Percentiles rank a stretch among this genome's conserved stretches.
phyloP scores from a whole-genome alignment of 1,140 invertebrate species.

The Drosophila lini region DNA sequence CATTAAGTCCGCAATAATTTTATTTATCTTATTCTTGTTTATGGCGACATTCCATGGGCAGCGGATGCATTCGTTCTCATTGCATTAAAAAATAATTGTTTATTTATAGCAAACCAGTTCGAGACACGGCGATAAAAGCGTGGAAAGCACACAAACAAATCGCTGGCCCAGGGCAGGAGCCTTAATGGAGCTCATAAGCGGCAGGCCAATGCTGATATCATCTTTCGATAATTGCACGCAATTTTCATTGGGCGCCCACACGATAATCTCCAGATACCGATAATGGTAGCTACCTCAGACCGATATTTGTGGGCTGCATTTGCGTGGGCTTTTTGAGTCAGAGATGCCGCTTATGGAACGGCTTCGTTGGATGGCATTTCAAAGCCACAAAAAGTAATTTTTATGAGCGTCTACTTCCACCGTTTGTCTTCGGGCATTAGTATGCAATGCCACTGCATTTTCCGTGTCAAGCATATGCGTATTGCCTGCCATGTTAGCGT shows the following conservation, averaged over 20 bases:
- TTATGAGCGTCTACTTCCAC: slow-evolving; percentile 63
- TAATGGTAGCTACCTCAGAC: slow-evolving; percentile 25
- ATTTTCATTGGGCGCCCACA: slow-evolving; percentile 71
- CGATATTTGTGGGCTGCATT: slow-evolving; percentile 36
- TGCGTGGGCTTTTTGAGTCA: slow-evolving; percentile 32
- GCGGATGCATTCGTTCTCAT: slow-evolving; percentile 31
- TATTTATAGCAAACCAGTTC: slow-evolving; percentile 72
- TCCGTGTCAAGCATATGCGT: slow-evolving; percentile 79
- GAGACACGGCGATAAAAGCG: slow-evolving; percentile 32
- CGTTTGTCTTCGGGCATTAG: slow-evolving; percentile 54
- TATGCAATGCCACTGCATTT: slow-evolving; percentile 67
- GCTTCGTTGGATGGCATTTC: slow-evolving; percentile 33
- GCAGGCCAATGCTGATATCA: slow-evolving; percentile 63
- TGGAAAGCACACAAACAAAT: slow-evolving; percentile 34
- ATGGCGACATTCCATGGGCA: slow-evolving; percentile 27
- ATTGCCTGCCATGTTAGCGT: slow-evolving; percentile 28
- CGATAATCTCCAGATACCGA: slow-evolving; percentile 35
- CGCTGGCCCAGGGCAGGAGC: slow-evolving; percentile 7
- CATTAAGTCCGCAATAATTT: background rate
- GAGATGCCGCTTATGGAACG: slow-evolving; percentile 19
- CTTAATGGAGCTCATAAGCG: slow-evolving; percentile 13
- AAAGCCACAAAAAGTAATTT: slow-evolving; percentile 61
- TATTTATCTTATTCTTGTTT: slow-evolving; percentile 26
- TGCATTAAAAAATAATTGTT: slow-evolving; percentile 56
- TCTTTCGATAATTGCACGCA: slow-evolving; percentile 77